phyloP scores from a whole-genome alignment of 2,888 invertebrate genomes.

The Cetonia aurata region DNA sequence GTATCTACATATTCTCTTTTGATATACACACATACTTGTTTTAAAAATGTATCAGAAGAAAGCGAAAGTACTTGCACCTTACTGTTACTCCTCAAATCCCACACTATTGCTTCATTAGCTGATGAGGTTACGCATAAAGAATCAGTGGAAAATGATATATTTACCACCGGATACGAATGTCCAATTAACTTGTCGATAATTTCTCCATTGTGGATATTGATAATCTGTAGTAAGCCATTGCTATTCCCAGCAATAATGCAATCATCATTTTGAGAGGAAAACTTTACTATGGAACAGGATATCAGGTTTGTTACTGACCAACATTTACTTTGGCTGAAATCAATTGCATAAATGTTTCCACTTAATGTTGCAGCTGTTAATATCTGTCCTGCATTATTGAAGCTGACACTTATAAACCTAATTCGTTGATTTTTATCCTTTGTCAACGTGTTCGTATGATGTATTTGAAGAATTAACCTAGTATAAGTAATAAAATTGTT shows the following conservation, averaged over 20 bases:
- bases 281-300: constrained; percentile 70
- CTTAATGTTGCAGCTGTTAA: constrained; percentile 73
- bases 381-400: constrained; percentile 72
- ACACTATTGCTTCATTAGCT: constrained; percentile 74
- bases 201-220: constrained; percentile 69
- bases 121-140: constrained; percentile 73
- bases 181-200: constrained; percentile 68
- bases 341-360: constrained; percentile 76
- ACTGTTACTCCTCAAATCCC: constrained; percentile 73
- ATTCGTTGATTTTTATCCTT: constrained; percentile 63
- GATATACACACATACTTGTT: constrained; percentile 60
- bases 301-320: constrained; percentile 73
- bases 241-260: constrained; percentile 70
- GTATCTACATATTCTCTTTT: constrained; percentile 55
- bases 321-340: constrained; percentile 73
- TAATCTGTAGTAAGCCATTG: constrained; percentile 68
- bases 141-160: constrained; percentile 72
- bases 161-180: constrained; percentile 71
- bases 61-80: constrained; percentile 67
- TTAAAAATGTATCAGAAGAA: constrained; percentile 59
- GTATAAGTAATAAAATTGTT: constrained; percentile 43
- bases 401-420: constrained; percentile 73
- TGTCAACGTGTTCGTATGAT: constrained; percentile 66
- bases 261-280: constrained; percentile 68
- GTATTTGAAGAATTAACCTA: constrained; percentile 70